phyloP scores from a whole-genome alignment of 2,797 vertebrate genomes.

The Jordanella pulchra region DNA sequence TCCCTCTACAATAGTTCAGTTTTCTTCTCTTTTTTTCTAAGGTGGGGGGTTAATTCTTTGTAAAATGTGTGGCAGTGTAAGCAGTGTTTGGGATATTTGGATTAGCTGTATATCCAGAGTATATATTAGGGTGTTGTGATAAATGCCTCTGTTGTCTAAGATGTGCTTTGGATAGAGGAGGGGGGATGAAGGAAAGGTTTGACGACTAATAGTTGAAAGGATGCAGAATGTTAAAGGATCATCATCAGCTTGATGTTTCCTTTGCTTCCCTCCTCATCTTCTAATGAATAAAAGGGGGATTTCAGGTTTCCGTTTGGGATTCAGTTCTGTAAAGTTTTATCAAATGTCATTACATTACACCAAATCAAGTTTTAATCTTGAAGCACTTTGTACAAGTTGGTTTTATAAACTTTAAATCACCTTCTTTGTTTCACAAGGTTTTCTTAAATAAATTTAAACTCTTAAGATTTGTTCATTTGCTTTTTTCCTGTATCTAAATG shows the following conservation, averaged over 20 bases:
- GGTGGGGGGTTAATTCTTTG: conserved; percentile 6
- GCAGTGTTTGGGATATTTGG: conserved; percentile 17
- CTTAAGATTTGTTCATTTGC: no score
- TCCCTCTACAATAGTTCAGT: not conserved
- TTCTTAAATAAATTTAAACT: not conserved
- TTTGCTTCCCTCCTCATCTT: conserved; percentile 34
- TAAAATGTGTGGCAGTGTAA: conserved; percentile 7
- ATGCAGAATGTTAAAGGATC: conserved; percentile 61
- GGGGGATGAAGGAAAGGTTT: conserved; percentile 52
- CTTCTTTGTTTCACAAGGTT: no score
- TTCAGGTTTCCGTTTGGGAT: not conserved
- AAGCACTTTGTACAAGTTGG: not conserved
- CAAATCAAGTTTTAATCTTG: not conserved
- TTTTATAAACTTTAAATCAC: not conserved
- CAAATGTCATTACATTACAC: not conserved
- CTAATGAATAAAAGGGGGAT: conserved; percentile 1
- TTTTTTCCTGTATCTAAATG: no score
- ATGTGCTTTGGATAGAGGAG: conserved; percentile 17
- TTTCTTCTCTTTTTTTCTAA: not conserved
- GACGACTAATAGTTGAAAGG: conserved; percentile 56
- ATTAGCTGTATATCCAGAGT: conserved; percentile 22
- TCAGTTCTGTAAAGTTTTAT: not conserved
- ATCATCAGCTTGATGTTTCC: conserved; percentile 54
- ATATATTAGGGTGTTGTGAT: conserved; percentile 38
- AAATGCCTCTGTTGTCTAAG: conserved; percentile 15